Conservation (phyloP, 2,797 vertebrate species). For the Limnodromus scolopaceus region DNA sequence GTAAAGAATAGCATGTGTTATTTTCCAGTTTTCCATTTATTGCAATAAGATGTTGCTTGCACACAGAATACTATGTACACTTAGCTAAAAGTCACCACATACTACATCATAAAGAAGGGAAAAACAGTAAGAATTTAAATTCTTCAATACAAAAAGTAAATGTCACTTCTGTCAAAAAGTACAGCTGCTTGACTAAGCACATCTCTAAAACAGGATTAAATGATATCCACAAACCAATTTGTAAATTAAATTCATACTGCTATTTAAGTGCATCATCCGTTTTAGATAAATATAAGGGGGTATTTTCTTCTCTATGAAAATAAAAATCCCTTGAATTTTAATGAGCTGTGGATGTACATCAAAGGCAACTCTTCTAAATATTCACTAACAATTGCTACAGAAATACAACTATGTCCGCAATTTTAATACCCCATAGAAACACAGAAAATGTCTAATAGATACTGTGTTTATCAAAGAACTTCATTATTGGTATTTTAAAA, state of each 20-base stretch:
- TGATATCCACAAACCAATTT: neutral
- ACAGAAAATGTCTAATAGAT: neutral
- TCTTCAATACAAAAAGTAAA: neutral
- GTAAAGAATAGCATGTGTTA: neutral
- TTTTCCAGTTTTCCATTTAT: neutral
- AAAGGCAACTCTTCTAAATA: neutral
- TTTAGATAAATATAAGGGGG: neutral
- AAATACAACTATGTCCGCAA: neutral
- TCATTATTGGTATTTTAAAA: neutral
- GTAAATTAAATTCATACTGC: neutral
- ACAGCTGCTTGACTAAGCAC: neutral
- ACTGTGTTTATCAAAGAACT: neutral
- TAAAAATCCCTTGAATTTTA: neutral
- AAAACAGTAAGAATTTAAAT: neutral
- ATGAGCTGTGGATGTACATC: neutral
- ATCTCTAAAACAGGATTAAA: neutral
- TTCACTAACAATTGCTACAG: neutral
- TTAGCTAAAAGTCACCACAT: neutral
- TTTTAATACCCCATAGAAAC: neutral
- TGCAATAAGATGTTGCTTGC: neutral
- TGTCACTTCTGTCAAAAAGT: neutral
- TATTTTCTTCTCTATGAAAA: neutral
- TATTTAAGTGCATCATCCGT: neutral
- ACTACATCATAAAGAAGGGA: neutral
- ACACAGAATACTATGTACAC: neutral